These are phyloP conservation scores for Isaurus tuberculatus DNA, from an alignment of 92 coral and sea anemone genomes.

Conservation along the genomic window DNA sequence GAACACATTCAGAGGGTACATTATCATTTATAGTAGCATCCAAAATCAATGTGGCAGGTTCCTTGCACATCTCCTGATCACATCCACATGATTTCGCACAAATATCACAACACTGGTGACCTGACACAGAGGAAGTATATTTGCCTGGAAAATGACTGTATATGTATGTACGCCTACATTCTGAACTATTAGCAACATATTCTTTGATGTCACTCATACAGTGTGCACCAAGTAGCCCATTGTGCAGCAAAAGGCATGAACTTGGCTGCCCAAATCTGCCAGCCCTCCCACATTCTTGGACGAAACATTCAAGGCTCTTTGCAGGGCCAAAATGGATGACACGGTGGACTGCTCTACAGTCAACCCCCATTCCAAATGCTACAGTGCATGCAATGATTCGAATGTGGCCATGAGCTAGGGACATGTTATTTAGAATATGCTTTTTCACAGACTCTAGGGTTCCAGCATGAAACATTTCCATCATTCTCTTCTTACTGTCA, in stretches of 20 bases:
- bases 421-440: conserved; percentile 45
- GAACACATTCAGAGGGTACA: no score
- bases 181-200: conserved; percentile 32
- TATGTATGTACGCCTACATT: not conserved
- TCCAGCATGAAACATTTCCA: conserved; percentile 69
- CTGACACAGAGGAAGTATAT: no score
- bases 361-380: conserved; percentile 70
- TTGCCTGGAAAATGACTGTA: no score
- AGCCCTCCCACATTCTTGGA: conserved; percentile 73
- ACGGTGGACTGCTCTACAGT: conserved; percentile 54
- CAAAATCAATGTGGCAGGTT: no score
- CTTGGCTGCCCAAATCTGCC: conserved; percentile 50
- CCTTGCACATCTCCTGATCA: no score
- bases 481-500: conserved; percentile 46
- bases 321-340: conserved; percentile 69
- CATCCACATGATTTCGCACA: no score
- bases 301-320: conserved; percentile 47
- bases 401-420: conserved; percentile 18
- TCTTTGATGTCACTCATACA: conserved; percentile 31
- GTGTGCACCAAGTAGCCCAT: conserved; percentile 54
- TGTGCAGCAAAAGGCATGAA: conserved; percentile 45
- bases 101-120: no score
- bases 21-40: no score
- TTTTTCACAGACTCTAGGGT: conserved; percentile 54
- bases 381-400: conserved; percentile 60